Base-by-base conservation (phyloP, 2,113 vertebrate species). In the Calyptommatus sinebrachiatus region DNA sequence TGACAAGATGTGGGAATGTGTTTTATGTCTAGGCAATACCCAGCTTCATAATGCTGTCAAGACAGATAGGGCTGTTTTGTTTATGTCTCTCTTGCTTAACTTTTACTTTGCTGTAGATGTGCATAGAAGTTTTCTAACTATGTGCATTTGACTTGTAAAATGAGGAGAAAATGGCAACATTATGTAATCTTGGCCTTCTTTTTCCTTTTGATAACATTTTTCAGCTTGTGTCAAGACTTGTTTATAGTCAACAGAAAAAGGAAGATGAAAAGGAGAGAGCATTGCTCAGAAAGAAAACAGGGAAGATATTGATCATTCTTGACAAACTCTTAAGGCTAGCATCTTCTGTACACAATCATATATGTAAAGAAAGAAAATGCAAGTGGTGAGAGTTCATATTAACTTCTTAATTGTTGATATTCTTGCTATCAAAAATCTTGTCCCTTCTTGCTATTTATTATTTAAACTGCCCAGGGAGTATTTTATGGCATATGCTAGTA, bases 221-320 rank as follows among this genome's bases (percentile, higher is more conserved):
- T 16, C 70, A 85, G 70, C 22, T 77, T 71, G 41, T 24, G 62
- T 82, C 67, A 68, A 21, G 81, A 84, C 88, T 89, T 41, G 66
- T 31, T 63, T 75, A 46, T 31, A 82, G 53, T 83, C 77, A 22
- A 22, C 69, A 26, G 46, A 72, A 89, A 80, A 20, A 80, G 41
- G 71, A 77, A 0, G 53, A 46, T 71, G 24, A 70, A 28, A 78
- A 78, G 28, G 21, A 31, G 57, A 18, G 35, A 66, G 57, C 10
- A 22, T 2, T 2, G 24, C 29, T 78, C 48, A 61, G 29, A 70
- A 20, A 45, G 45, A 1, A 26, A 31, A 76, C 26, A 61, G 60
- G n/a, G 48, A 60, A 61, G 53, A 61, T 71, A 35, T 31, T 78
- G 31, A 78, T 20, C 22, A 26, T 11, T 61, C 45, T 53, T 78